Evolutionary conservation across 2,888 invertebrate genomes (phyloP).

Genomic region (Teleogryllus oceanicus): DNA sequence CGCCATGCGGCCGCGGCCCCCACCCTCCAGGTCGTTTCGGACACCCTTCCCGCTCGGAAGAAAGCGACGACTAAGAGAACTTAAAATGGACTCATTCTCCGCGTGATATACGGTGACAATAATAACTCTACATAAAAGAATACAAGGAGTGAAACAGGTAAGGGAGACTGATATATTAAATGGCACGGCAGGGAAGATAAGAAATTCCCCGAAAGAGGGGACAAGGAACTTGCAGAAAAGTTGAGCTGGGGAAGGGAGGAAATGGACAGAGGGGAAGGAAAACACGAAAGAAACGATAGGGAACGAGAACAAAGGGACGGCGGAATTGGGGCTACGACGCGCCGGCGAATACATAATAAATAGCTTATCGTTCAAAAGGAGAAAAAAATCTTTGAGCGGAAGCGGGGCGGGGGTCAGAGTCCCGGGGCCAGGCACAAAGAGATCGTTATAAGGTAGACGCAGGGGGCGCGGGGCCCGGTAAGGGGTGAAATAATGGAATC

Average conservation of each 20-base stretch:
- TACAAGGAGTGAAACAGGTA: background rate
- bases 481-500: no score
- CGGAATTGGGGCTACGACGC: no score
- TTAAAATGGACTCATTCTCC: background rate
- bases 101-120: background rate
- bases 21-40: background rate
- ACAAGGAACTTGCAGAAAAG: background rate
- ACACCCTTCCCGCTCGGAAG: background rate
- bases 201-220: background rate
- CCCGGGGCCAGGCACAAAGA: no score
- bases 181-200: background rate
- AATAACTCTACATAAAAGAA: conserved; percentile 18
- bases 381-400: no score
- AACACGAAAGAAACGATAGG: no score
- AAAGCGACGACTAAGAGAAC: background rate
- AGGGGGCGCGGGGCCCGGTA: no score
- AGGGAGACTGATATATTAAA: background rate
- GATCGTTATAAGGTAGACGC: no score
- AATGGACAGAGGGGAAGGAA: background rate
- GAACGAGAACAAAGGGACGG: no score
- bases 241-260: background rate
- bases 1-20: background rate
- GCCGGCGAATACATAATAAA: no score
- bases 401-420: no score
- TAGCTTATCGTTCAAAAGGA: no score